phyloP scores from a whole-genome alignment of 2,888 invertebrate species.

The Drosophila anomelani region DNA sequence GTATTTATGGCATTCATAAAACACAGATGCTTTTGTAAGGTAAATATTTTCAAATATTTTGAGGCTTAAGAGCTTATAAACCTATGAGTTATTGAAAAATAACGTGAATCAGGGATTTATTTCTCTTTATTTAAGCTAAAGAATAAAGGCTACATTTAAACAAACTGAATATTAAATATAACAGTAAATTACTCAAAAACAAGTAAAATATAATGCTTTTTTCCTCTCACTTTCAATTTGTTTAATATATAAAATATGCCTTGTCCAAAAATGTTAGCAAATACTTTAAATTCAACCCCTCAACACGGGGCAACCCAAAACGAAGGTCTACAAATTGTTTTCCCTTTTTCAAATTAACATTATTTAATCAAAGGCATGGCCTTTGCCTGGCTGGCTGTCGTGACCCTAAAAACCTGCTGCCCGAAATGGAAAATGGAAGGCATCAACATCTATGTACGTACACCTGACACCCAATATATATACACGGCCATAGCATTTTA shows the following conservation, averaged over 20 bases:
- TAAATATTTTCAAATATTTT: background rate
- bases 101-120: background rate
- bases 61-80: background rate
- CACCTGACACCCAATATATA: slow-evolving; percentile 64
- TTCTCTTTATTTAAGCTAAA: background rate
- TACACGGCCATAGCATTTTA: slow-evolving; percentile 27
- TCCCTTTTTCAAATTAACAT: slow-evolving; percentile 68
- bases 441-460: slow-evolving; percentile 15
- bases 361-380: slow-evolving; percentile 70
- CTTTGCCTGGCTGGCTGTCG: slow-evolving; percentile 17
- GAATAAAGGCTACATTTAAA: background rate
- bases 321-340: slow-evolving; percentile 38
- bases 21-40: no score
- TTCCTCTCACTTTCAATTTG: background rate
- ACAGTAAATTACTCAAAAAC: background rate
- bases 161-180: no score
- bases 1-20: background rate
- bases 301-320: slow-evolving; percentile 4
- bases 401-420: slow-evolving; percentile 44
- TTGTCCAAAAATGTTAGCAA: background rate
- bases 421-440: slow-evolving; percentile 22
- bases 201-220: background rate
- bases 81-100: background rate
- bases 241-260: background rate
- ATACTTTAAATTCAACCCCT: slow-evolving; percentile 18